Conservation (phyloP, 2,113 vertebrate species). For the Spea multiplicata region DNA sequence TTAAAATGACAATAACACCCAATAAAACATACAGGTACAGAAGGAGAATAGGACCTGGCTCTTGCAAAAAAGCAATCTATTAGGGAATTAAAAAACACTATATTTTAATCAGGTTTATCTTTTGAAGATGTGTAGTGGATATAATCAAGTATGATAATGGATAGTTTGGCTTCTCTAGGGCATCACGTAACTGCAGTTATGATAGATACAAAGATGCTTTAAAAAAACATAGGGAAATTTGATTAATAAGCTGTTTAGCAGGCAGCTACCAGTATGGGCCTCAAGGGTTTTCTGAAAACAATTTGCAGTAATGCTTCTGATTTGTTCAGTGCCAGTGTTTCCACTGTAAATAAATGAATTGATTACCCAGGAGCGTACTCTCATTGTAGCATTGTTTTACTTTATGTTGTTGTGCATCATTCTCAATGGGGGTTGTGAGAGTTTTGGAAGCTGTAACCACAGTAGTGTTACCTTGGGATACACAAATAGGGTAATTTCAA, state of each 20-base stretch:
- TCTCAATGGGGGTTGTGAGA: constrained; percentile 50
- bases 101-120: constrained; percentile 2
- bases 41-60: too few species aligned
- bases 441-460: constrained; percentile 49
- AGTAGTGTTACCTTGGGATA: constrained; percentile 70
- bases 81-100: neutral
- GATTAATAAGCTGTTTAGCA: constrained; percentile 66
- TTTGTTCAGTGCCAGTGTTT: constrained; percentile 64
- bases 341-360: constrained; percentile 66
- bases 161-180: constrained; percentile 40
- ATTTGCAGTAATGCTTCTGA: constrained; percentile 64
- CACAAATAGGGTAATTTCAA: constrained; percentile 65
- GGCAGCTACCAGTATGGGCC: constrained; percentile 56
- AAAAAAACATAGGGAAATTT: constrained; percentile 60
- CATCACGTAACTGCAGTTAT: constrained; percentile 59
- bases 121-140: constrained; percentile 9
- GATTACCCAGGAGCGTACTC: constrained; percentile 68
- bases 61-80: too few species aligned
- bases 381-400: constrained; percentile 59
- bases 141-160: constrained; percentile 22
- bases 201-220: constrained; percentile 63
- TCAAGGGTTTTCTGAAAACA: constrained; percentile 62
- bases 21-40: too few species aligned
- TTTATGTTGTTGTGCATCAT: constrained; percentile 67
- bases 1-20: too few species aligned